Evolutionary conservation across 2,113 vertebrate genomes (phyloP), one percentile per base, ranked within the genome.

Genomic region (Boleophthalmus pectinirostris): DNA sequence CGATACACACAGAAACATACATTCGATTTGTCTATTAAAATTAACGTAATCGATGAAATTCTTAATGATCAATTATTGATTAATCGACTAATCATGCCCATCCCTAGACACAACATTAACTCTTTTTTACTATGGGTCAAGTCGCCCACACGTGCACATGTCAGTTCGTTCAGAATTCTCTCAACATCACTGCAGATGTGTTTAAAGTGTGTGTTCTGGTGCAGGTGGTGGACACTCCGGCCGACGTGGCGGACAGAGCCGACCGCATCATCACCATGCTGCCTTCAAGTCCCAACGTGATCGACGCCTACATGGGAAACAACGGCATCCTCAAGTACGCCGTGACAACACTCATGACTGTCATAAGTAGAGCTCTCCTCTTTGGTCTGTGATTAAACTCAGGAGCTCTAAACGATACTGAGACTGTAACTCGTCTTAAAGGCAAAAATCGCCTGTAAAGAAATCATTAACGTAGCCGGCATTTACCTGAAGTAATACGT

Each of bases 231-330:
- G 96, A 98, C 83, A 94, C 95, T 5, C 96, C 98, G 80, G 95
- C 95, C 89, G 97, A 98, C 0, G 97, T 99, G 73, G 98, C 97
- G 18, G 97, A 98, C 81, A 97, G 91, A 92, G 96, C 97, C 69
- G 98, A 99, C 91, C 93, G 98, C 78, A 98, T 99, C 88, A 96
- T 99, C 90, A 99, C 98, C 67, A 98, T 99, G 98, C 82, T 99
- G 63, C 98, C 97, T 29, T 97, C 97, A 74, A 99, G 95, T 91
- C 93, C 94, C 51, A 96, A 99, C 71, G 94, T 96, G 0, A 78
- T 92, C 72, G 97, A 99, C 74, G 98, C 92, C 84, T 99, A 98
- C 91, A 95, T 94, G 16, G 97, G 98, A 69, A 82, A 90, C 82
- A 97, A 94, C 73, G 98, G 98, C 82, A 97, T 99, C 93, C 92